Conservation (phyloP, 2,888 invertebrate species). For the Caenorhabditis plicata region DNA sequence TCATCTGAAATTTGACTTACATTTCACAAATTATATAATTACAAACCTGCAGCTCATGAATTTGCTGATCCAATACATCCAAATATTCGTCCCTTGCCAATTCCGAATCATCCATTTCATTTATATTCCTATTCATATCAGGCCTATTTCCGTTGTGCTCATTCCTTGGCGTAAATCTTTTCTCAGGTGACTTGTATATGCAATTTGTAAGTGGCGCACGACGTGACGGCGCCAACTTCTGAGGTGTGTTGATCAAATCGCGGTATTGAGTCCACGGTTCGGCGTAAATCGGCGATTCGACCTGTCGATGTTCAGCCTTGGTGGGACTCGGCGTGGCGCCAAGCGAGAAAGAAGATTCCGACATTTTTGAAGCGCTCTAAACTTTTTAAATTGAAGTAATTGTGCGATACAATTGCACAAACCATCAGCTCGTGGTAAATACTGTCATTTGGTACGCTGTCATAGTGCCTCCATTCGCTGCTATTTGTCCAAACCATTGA, state of each 20-base stretch:
- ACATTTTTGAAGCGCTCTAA: constrained; percentile 8
- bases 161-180: too few species aligned
- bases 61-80: constrained; percentile 38
- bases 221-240: too few species aligned
- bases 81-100: constrained; percentile 38
- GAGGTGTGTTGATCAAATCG: neutral
- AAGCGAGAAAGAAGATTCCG: constrained; percentile 10
- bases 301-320: constrained; percentile 1
- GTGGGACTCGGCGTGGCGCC: constrained; percentile 22
- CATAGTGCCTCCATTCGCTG: constrained; percentile 24
- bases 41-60: constrained; percentile 39
- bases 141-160: too few species aligned
- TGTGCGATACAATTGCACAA: neutral
- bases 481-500: constrained; percentile 36
- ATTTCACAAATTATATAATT: neutral
- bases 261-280: constrained; percentile 37
- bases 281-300: constrained; percentile 39
- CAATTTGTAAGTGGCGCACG: too few species aligned
- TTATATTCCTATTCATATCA: constrained; percentile 3
- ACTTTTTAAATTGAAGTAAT: neutral
- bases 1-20: constrained; percentile 25
- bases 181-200: too few species aligned
- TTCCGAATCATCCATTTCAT: constrained; percentile 26
- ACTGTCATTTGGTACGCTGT: constrained; percentile 20
- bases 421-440: constrained; percentile 44